Evolutionary conservation across 2,113 vertebrate species (phyloP).

Genomic region (Vidua macroura): DNA sequence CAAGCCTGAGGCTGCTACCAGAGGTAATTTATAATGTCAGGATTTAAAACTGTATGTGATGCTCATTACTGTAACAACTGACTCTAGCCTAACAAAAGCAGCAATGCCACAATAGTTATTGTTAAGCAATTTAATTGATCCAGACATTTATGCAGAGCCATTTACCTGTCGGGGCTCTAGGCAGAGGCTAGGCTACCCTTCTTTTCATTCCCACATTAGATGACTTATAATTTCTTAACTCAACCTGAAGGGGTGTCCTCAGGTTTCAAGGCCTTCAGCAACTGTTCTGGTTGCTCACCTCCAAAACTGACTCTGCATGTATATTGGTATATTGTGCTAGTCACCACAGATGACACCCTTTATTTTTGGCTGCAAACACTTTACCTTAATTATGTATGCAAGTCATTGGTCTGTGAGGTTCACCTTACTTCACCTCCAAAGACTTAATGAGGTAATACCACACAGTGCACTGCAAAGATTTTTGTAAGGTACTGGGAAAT

Average conservation of each 20-base stretch:
- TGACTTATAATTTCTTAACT: conserved; percentile 63
- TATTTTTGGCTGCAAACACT: conserved; percentile 40
- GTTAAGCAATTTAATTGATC: conserved; percentile 61
- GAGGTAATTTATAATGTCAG: conserved; percentile 57
- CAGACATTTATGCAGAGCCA: conserved; percentile 42
- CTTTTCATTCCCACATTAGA: conserved; percentile 55
- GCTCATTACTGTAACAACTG: conserved; percentile 50
- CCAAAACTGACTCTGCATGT: conserved; percentile 52
- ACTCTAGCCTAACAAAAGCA: conserved; percentile 42
- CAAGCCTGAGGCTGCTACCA: conserved; percentile 16
- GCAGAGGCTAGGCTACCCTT: conserved; percentile 12
- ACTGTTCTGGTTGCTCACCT: conserved; percentile 33
- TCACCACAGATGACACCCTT: conserved; percentile 42
- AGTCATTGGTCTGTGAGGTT: conserved; percentile 36
- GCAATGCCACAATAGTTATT: conserved; percentile 45
- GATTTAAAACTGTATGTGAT: conserved; percentile 11
- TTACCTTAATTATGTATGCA: conserved; percentile 13
- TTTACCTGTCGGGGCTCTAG: conserved; percentile 27
- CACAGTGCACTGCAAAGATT: background rate
- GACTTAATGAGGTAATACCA: background rate
- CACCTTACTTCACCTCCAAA: conserved; percentile 47
- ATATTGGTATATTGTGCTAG: conserved; percentile 55
- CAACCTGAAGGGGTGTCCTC: background rate
- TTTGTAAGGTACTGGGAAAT: background rate
- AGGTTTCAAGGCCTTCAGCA: conserved; percentile 32